Evolutionary conservation across 2,888 invertebrate species (phyloP), one percentile per base, ranked within the genome.

Genomic region (Drosophila incognita): DNA sequence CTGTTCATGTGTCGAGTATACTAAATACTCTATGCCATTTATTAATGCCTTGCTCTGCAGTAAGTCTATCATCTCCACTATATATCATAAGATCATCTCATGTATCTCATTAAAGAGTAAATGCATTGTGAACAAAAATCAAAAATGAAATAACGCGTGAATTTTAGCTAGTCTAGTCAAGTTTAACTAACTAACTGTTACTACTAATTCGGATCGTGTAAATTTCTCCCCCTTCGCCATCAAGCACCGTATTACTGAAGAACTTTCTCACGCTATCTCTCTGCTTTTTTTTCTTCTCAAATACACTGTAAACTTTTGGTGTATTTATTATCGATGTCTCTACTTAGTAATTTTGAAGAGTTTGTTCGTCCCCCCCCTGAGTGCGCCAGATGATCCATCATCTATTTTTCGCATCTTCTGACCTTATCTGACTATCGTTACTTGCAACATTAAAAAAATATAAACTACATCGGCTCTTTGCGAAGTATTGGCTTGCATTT

Each of bases 21-120:
- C 56, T 40, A 42, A 65, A 52, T 77, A 59, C 56, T 63, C 78
- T 33, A 58, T 62, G 11, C 31, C 31, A 42, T 29, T 57, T 66
- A 46, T 61, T 65, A 68, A 77, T 84, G 87, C 82, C 84, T 84
- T 84, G 87, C 80, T 81, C 78, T 83, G 71, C 79, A 77, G 59
- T 71, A 65, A 64, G 64, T 36, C 63, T 71, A 7, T 56, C 46
- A 80, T 66, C 51, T 40, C 42, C 42, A 56, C 48, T 35, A 5
- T 15, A 38, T 42, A 36, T 36, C n/a, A 58, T 53, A 46, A 24
- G 35, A 42, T 38, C 52, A 40, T 24, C 36, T 61, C 53, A 69
- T 74, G 60, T 70, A 51, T 70, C 57, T 73, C 61, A 69, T 67
- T 6, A 15, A 38, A 24, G 8, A 46, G 3, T 46, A 24, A 52